Evolutionary conservation across 2,888 invertebrate genomes (phyloP), one percentile per base, ranked within the genome.

Genomic region (Athalia cordata): DNA sequence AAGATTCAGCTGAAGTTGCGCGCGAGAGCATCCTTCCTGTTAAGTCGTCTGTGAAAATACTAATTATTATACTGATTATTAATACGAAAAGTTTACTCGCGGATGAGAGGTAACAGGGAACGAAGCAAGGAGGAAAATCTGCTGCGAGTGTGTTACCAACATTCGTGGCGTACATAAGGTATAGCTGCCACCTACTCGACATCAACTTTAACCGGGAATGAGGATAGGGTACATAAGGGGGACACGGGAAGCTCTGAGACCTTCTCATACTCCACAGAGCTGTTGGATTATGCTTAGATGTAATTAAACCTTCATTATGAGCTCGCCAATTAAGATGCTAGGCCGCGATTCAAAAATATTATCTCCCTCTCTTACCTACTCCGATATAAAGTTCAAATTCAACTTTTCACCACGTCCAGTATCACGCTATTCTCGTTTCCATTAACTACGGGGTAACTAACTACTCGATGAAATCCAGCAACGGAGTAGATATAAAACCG

Each of bases 51-150:
- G 87, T 89, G 89, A 90, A 89, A 90, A 89, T 90, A 89, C 89
- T 90, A 89, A 90, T 90, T 90, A 90, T 90, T 89, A 89, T 87
- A 88, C 87, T 87, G 89, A 90, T 89, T 89, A 89, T 90, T 90
- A 90, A 90, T 89, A 89, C 84, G 89, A 89, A 90, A 90, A 90
- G 86, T 90, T 90, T 82, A 81, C 81, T 79, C 79, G 15, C 49
- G 43, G 55, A 29, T 9, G 55, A 68, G 52, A 15, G 55, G n/a
- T 5, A 50, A 3, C 15, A 9, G 52, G 9, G 6, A 4, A 52
- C 29, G 52, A 52, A 7, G 29, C 55, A 52, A 29, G 52, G 52
- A 13, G 9, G 29, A 13, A 43, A 15, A 68, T 29, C 29, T 29
- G 8, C 3, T n/a, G 55, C 4, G 29, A 55, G 11, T 68, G 55